Evolutionary conservation across 1,140 invertebrate genomes (phyloP), one percentile per base, ranked within the genome.

Genomic region (Octopus bimaculoides): DNA sequence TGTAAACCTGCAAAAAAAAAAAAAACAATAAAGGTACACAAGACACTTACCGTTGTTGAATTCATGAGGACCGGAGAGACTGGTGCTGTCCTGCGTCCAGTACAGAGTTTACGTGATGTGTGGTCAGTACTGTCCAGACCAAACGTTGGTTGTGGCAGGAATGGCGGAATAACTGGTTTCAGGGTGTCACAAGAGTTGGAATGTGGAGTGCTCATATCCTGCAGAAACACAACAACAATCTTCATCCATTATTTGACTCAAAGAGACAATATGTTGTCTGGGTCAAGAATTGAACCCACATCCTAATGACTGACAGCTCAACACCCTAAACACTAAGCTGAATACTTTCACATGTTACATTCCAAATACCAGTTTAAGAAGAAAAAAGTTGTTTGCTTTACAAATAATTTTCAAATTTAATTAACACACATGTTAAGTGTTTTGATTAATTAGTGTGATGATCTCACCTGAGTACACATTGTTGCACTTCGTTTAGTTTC

Each of bases 121-220:
- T 80, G 79, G 56, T 81, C 80, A 10, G 82, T 80, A 12, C 81
- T 82, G 75, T 87, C 87, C 10, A 89, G 77, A 17, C 85, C 85
- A 83, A 88, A 89, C 20, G 86, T 86, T 3, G 89, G 88, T 14
- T 84, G 85, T 5, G 89, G 88, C 52, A 89, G 81, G 82, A 90
- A 89, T 80, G 88, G 89, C 26, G 89, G 88, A 52, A 88, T 88
- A 4, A 89, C 88, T 54, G 89, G 87, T 79, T 89, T 89, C 61
- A 89, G 80, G 10, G 87, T 88, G 20, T 88, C 88, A 81, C 83
- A 87, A 17, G 82, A 82, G 17, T 74, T 84, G 17, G 85, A 87
- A 77, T 83, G 85, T 54, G 86, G 83, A 4, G 87, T 84, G 77
- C 86, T 89, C 26, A 87, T 87, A 76, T 87, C 87, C 88, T 89